Base-by-base conservation (phyloP, 2,797 vertebrate species). In the Aulostomus chinensis region DNA sequence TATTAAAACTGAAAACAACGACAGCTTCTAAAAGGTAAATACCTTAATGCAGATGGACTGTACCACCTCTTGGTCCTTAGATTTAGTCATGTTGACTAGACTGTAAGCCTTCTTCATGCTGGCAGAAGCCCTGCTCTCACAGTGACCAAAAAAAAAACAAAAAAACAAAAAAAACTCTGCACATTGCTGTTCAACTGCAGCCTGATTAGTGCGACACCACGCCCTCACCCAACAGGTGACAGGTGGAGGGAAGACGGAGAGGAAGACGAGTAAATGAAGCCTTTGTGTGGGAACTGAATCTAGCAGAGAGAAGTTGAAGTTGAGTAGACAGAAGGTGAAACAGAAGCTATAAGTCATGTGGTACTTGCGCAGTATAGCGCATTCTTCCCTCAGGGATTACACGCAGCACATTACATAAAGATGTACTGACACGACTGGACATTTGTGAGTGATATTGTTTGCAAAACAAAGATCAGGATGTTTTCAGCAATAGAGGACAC, bases 71-170 rank as follows among this genome's bases (percentile, higher is more conserved):
- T 68, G 58, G 33, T 82, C 82, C 81, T 74, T 84, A 22, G 41
- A 31, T 68, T 81, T 85, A 46, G 48, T 34, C 6, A 60, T 18
- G 45, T 73, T 78, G 43, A 83, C 68, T 37, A 89, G 69, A 56
- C 48, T 82, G 69, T 86, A 89, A 0, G 18, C 47, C 52, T 87
- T 89, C 83, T 75, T 89, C 87, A 89, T 89, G 64, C 48, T 81
- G 58, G 12, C 29, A n/a, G 38, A 52, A 31, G n/a, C n/a, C n/a
- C 2, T 13, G 5, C 46, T 58, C 35, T 48, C 59, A 54, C 56
- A 42, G 25, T 15, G 25, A 53, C n/a, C 11, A 22, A 25, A 21
- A 18, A 48, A 20, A 17, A 9, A 47, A n/a, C n/a, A n/a, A n/a
- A n/a, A n/a, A n/a, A n/a, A n/a, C n/a, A n/a, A n/a, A n/a, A n/a